phyloP scores from a whole-genome alignment of 2,888 invertebrate species.

The Macroteleia sp. region DNA sequence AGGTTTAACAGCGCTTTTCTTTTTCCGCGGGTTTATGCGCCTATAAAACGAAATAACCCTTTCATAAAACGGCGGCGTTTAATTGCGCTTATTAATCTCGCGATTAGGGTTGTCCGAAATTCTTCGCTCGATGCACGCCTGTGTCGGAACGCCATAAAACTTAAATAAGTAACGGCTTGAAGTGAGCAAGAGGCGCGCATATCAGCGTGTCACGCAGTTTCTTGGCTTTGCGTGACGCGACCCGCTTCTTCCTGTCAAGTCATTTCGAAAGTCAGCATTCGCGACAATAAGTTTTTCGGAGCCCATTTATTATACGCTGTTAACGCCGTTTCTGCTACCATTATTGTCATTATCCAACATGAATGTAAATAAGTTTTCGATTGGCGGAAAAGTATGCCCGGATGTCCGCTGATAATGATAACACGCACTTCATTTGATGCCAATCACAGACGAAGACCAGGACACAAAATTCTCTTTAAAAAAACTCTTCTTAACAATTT shows the following conservation, averaged over 20 bases:
- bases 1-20: constrained; percentile 11
- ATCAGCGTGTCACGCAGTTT: constrained; percentile 25
- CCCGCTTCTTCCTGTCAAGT: constrained; percentile 31
- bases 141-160: constrained; percentile 9
- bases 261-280: constrained; percentile 16
- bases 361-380: constrained; percentile 16
- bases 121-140: background rate
- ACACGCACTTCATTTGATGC: too few relatives aligned
- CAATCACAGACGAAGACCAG: too few relatives aligned
- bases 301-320: constrained; percentile 16
- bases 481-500: too few relatives aligned
- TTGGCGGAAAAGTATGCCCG: constrained; percentile 14
- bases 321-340: background rate
- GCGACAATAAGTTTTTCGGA: constrained; percentile 10
- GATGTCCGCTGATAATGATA: constrained; percentile 22
- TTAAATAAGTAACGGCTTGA: constrained; percentile 10
- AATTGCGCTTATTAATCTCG: constrained; percentile 48
- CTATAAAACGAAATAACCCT: constrained; percentile 34
- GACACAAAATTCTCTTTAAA: too few relatives aligned
- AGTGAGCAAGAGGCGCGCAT: background rate
- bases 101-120: constrained; percentile 34
- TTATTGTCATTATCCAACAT: constrained; percentile 27
- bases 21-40: constrained; percentile 28
- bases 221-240: constrained; percentile 36
- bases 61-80: constrained; percentile 39